A percentile compares a stretch with the other conserved stretches of the same genome.
phyloP scores from a whole-genome alignment of 1,140 invertebrate genomes.

The Drosophila erecta region DNA sequence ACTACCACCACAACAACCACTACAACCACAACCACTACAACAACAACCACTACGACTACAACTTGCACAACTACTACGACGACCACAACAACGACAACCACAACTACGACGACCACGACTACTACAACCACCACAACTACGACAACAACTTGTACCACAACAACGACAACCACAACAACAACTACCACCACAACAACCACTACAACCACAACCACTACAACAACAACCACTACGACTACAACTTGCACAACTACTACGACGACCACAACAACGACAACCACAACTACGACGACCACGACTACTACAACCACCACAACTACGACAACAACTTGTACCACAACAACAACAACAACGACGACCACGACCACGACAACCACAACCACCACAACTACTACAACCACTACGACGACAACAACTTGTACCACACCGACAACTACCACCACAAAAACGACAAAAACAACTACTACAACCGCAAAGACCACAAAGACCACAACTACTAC shows the following conservation, averaged over 20 bases:
- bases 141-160: background rate
- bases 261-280: background rate
- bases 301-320: background rate
- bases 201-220: background rate
- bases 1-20: slow-evolving; percentile 2
- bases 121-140: background rate
- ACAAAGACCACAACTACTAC: background rate
- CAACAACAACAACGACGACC: background rate
- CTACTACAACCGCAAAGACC: background rate
- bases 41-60: background rate
- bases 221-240: background rate
- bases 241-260: background rate
- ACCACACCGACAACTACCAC: background rate
- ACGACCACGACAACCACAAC: background rate
- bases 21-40: background rate
- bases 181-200: background rate
- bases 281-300: background rate
- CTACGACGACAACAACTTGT: background rate
- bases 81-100: background rate
- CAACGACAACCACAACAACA: background rate
- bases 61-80: background rate
- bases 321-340: background rate
- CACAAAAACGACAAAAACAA: background rate
- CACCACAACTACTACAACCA: background rate
- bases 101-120: background rate